Conservation (phyloP, 2,888 invertebrate species). For the Crossocerus cetratus region DNA sequence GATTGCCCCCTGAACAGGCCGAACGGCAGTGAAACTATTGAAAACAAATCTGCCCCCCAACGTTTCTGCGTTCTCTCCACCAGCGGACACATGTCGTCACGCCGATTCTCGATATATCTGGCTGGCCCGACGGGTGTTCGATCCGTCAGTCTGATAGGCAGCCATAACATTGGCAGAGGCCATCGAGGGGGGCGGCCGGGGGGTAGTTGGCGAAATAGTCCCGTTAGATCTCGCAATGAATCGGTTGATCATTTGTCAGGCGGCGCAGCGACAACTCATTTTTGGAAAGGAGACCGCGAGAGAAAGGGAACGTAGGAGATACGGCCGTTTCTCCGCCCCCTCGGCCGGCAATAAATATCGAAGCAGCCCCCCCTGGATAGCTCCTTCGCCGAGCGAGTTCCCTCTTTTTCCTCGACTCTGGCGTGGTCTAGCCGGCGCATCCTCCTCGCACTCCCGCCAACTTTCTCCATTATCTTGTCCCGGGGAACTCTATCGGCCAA, state of each 20-base stretch:
- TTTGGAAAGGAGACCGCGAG: constrained; percentile 30
- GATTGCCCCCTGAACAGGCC: no score
- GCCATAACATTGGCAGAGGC: background rate
- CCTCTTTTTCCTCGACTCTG: constrained; percentile 34
- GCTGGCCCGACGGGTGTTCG: no score
- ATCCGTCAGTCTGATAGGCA: background rate
- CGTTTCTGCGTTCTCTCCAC: no score
- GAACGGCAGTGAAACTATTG: no score
- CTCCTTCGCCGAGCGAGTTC: constrained; percentile 41
- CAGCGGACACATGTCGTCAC: no score
- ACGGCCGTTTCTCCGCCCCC: constrained; percentile 39
- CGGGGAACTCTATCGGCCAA: constrained; percentile 47
- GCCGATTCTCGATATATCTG: no score
- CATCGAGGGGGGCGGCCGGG: background rate
- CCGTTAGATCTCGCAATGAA: constrained; percentile 18
- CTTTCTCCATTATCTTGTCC: constrained; percentile 47
- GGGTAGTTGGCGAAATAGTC: background rate
- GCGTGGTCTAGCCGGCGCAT: constrained; percentile 37
- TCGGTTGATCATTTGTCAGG: constrained; percentile 36
- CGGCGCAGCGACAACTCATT: constrained; percentile 24
- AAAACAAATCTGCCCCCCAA: no score
- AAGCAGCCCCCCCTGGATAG: constrained; percentile 46
- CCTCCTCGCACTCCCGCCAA: constrained; percentile 37
- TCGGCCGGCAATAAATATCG: constrained; percentile 67
- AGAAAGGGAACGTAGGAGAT: background rate